phyloP scores from a whole-genome alignment of 2,797 vertebrate genomes.

The Sebastes reedi region DNA sequence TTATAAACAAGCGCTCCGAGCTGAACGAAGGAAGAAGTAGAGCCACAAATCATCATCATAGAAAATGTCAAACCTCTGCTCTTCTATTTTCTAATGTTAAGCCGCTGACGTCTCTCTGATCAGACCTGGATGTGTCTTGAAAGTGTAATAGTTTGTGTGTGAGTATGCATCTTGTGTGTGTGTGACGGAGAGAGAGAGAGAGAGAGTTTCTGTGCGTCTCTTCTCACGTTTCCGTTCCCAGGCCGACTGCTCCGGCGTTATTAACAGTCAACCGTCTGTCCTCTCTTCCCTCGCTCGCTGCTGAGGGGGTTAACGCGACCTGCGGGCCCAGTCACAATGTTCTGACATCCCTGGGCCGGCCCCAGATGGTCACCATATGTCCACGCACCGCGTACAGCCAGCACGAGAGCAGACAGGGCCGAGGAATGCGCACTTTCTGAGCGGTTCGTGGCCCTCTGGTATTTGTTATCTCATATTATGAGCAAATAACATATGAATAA shows the following conservation, averaged over 20 bases:
- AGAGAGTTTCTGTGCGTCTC: neutral
- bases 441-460: conserved; percentile 42
- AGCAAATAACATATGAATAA: conserved; percentile 24
- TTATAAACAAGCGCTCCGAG: conserved; percentile 13
- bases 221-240: conserved; percentile 16
- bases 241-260: conserved; percentile 1
- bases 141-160: neutral
- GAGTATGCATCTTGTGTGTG: neutral
- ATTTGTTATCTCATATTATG: conserved; percentile 19
- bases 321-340: conserved; percentile 55
- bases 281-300: neutral
- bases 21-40: neutral
- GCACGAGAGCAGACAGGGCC: conserved; percentile 33
- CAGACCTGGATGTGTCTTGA: neutral
- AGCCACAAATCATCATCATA: neutral
- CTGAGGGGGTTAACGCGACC: conserved; percentile 54
- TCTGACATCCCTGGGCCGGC: conserved; percentile 52
- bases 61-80: conserved; percentile 27
- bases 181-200: neutral
- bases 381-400: conserved; percentile 37
- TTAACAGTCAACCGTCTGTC: conserved; percentile 27
- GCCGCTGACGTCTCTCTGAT: conserved; percentile 7
- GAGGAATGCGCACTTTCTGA: conserved; percentile 30
- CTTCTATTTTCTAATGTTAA: conserved; percentile 3
- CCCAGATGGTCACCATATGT: conserved; percentile 83